phyloP scores from a whole-genome alignment of 2,113 vertebrate species.

The Sitta europaea region DNA sequence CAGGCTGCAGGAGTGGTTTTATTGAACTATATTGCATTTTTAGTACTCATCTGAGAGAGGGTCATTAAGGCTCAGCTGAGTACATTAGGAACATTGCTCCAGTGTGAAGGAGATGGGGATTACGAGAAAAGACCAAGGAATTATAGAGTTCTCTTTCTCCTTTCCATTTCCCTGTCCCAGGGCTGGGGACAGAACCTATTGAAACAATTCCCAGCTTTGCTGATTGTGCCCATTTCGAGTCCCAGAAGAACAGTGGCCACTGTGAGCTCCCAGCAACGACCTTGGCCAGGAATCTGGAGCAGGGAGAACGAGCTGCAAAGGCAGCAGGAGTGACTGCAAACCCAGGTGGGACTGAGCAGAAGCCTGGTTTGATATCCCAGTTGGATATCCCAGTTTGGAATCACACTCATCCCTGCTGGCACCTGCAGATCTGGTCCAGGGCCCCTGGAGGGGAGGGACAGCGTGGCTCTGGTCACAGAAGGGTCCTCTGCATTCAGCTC shows the following conservation, averaged over 20 bases:
- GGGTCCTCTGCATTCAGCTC: rapidly evolving
- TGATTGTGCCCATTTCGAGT: background rate
- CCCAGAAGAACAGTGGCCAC: background rate
- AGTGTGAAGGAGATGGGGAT: background rate
- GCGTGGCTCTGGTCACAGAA: rapidly evolving
- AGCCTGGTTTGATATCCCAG: background rate
- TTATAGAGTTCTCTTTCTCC: background rate
- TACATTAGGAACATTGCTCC: background rate
- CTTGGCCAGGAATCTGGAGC: background rate
- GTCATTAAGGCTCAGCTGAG: background rate
- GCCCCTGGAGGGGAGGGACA: background rate
- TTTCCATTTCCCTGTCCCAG: background rate
- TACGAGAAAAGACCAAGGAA: background rate
- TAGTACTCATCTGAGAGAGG: background rate
- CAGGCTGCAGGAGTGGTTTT: background rate
- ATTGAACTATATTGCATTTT: slow-evolving; percentile 42
- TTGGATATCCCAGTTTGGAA: no score
- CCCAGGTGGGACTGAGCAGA: background rate
- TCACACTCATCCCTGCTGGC: background rate
- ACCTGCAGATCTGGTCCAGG: rapidly evolving
- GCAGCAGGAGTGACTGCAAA: background rate
- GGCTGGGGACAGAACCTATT: background rate
- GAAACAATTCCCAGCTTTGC: background rate
- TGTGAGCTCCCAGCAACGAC: background rate
- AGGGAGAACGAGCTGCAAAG: background rate